Evolutionary conservation across 2,888 invertebrate species (phyloP), one percentile per base, ranked within the genome.

Genomic region (Drosophila neonasuta): DNA sequence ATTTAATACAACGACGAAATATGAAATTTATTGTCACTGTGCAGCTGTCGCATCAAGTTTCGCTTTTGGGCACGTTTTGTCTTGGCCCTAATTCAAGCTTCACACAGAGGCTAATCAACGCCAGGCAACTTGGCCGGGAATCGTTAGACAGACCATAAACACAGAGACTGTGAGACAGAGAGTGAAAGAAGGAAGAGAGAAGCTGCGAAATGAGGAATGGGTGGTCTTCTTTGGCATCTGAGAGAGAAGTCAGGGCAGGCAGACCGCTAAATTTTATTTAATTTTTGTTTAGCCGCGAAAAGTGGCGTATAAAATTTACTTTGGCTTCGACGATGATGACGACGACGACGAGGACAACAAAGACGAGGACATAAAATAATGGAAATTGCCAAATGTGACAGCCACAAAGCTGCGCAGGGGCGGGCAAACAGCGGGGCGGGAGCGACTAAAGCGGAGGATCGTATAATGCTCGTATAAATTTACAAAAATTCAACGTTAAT

Each of bases 331-430:
- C 79, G 78, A 74, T 66, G 68, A 71, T 57, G 66, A 62, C 34
- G 59, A 42, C 44, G 32, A 32, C 30, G 56, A 45, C 42, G 72
- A 68, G 63, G 73, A 58, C 59, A 68, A 68, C 61, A 63, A 72
- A 68, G 72, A 63, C 68, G 76, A 72, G 80, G 81, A 86, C 82
- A 85, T 82, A 73, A 87, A 82, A 82, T 82, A 83, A 82, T 87
- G 83, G 86, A 85, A 87, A 82, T 85, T 82, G 87, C 87, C 82
- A 87, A 85, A 87, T 87, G 86, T 87, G 81, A 85, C 87, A 82
- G 83, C 74, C 83, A 87, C 83, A 85, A 87, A 87, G 86, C 79
- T 70, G 64, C 55, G 80, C 77, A 56, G 74, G 75, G 71, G 61
- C 58, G 59, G 59, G 17, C 15, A 13, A 49, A 45, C 46, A 30